Evolutionary conservation across 1,140 invertebrate species (phyloP).

Genomic region (Drosophila parvula): DNA sequence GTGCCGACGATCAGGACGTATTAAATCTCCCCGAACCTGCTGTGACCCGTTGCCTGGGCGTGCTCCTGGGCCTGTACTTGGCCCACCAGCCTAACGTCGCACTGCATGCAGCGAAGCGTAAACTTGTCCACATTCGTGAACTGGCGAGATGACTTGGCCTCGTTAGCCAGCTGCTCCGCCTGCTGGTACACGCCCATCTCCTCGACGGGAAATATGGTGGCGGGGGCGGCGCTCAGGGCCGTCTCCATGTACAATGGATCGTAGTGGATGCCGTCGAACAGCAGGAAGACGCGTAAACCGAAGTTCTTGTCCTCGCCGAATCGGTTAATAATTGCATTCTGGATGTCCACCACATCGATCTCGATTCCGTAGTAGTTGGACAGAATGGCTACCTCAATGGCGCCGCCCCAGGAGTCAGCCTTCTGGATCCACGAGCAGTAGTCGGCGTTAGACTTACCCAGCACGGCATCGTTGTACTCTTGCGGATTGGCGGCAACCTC

Average conservation of each 20-base stretch:
- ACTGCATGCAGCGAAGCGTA: slow-evolving; percentile 92
- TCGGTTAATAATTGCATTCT: slow-evolving; percentile 94
- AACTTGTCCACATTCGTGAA: slow-evolving; percentile 96
- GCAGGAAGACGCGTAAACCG: slow-evolving; percentile 92
- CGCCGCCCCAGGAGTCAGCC: slow-evolving; percentile 96
- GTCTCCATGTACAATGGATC: slow-evolving; percentile 96
- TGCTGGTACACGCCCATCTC: slow-evolving; percentile 90
- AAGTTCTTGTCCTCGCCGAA: slow-evolving; percentile 97
- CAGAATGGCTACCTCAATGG: slow-evolving; percentile 96
- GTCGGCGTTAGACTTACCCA: slow-evolving; percentile 93
- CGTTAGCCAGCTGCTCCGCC: slow-evolving; percentile 92
- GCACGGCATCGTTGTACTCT: slow-evolving; percentile 93
- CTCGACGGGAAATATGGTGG: slow-evolving; percentile 92
- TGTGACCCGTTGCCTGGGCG: slow-evolving; percentile 93
- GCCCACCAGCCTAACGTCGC: slow-evolving; percentile 90
- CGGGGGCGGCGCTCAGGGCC: slow-evolving; percentile 87
- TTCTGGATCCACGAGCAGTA: slow-evolving; percentile 95
- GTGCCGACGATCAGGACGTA: slow-evolving; percentile 77
- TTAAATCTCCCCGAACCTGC: slow-evolving; percentile 94
- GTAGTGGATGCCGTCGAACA: slow-evolving; percentile 98
- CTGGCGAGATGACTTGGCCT: slow-evolving; percentile 93
- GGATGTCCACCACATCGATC: slow-evolving; percentile 96
- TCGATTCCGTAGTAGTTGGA: slow-evolving; percentile 94
- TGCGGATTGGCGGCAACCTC: slow-evolving; percentile 90
- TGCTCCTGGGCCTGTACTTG: slow-evolving; percentile 92